Evolutionary conservation across 2,797 vertebrate species (phyloP).

Genomic region (Psittacula echo): DNA sequence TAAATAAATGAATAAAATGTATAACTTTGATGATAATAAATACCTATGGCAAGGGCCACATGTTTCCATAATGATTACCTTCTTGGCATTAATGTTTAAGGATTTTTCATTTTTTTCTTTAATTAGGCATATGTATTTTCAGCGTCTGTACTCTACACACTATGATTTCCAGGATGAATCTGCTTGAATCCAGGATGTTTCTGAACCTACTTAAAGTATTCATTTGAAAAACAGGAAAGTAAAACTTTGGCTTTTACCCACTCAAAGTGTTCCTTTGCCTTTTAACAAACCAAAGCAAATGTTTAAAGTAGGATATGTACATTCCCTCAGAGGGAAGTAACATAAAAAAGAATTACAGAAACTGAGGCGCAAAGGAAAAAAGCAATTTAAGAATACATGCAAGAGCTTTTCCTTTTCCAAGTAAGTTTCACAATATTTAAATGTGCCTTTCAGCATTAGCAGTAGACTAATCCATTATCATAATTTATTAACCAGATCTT

Average conservation of each 20-base stretch:
- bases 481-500: conserved; percentile 85
- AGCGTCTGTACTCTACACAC: neutral
- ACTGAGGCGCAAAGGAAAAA: conserved; percentile 43
- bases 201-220: neutral
- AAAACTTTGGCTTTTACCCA: neutral
- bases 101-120: neutral
- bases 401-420: conserved; percentile 58
- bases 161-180: neutral
- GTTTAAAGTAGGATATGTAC: conserved; percentile 34
- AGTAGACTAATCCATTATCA: conserved; percentile 79
- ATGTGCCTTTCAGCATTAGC: conserved; percentile 72
- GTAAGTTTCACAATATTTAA: conserved; percentile 76
- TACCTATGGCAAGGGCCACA: neutral
- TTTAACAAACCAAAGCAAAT: conserved; percentile 58
- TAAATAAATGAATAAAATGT: neutral
- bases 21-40: neutral
- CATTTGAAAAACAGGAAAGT: neutral
- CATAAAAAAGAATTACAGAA: conserved; percentile 28
- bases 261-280: neutral
- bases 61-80: neutral
- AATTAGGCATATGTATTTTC: conserved; percentile 3
- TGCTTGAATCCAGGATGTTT: neutral
- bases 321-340: conserved; percentile 32
- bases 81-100: neutral
- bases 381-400: conserved; percentile 56